Evolutionary conservation across 2,797 vertebrate species (phyloP), one percentile per base, ranked within the genome.

Genomic region (Cirrhinus mrigala): DNA sequence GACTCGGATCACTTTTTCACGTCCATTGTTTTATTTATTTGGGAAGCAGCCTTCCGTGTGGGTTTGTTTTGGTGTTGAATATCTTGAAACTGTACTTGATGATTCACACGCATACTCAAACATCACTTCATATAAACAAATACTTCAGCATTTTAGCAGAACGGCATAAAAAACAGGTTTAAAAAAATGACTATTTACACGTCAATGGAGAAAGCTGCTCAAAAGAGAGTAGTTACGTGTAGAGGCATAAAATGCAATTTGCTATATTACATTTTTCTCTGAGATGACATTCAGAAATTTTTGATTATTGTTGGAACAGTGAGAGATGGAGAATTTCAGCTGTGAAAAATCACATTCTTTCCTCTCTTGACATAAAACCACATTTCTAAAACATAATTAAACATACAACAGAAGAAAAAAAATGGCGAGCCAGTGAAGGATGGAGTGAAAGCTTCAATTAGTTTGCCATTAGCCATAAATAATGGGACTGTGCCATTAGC

Each of bases 381-480:
- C 37, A 76, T 78, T 27, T 60, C 52, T 44, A 52, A 83, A 75
- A 24, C 6, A 64, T 27, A 58, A 81, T 52, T 62, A 37, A 56
- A 86, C 56, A 66, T 11, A 44, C 60, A 29, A 79, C 69, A 86
- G 79, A 81, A 37, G 24, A 89, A 64, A 81, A 70, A 75, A 75
- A 83, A 84, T 40, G 68, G 60, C 37, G 69, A 82, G 74, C 60
- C 69, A 79, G 62, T 75, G 74, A 86, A 71, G 82, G 84, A 81
- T 86, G 77, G 76, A 83, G 79, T 73, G 73, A 88, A 91, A 87
- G 58, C 83, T 85, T 88, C 80, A 87, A 90, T 90, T 86, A 90
- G 71, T 89, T 87, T 82, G 83, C 88, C 81, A 87, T 89, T 91
- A 88, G 74, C 81, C 85, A 87, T 84, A 88, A 90, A 89, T 89